A percentile compares a stretch with the other conserved stretches of the same genome.
phyloP scores from a whole-genome alignment of 2,113 vertebrate genomes.

The Condylura cristata region DNA sequence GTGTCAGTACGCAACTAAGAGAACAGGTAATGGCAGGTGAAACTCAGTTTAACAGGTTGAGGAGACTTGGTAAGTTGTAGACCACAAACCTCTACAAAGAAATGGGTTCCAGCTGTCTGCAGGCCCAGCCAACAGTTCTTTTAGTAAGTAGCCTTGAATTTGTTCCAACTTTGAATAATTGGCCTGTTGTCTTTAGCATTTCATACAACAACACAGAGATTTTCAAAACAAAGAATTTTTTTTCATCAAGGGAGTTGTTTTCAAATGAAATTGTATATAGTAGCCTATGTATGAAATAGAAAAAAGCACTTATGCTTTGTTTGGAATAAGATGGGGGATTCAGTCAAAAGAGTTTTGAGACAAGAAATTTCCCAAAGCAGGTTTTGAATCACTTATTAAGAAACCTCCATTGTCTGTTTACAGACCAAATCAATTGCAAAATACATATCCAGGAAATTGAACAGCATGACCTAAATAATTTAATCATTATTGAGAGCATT shows the following conservation, averaged over 20 bases:
- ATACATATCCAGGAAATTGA: not conserved
- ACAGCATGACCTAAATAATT: not conserved
- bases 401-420: not conserved
- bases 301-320: not conserved
- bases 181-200: not conserved
- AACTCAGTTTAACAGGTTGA: not conserved
- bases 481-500: not conserved
- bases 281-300: not conserved
- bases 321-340: not conserved
- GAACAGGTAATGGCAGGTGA: not conserved
- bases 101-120: not conserved
- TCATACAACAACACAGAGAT: not conserved
- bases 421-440: not conserved
- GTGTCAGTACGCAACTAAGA: not conserved
- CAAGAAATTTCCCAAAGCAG: not conserved
- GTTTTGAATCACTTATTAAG: not conserved
- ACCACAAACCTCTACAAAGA: not conserved
- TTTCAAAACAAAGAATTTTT: conserved; percentile 4
- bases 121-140: not conserved
- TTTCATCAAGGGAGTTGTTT: not conserved
- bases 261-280: conserved; percentile 14
- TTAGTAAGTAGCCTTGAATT: conserved; percentile 12
- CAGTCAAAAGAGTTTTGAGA: not conserved
- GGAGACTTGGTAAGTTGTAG: not conserved
- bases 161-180: conserved; percentile 28